Percentiles rank a stretch among this genome's conserved stretches.
Evolutionary conservation across 2,888 invertebrate genomes (phyloP).

Genomic region (Neocrepidodera transversa): DNA sequence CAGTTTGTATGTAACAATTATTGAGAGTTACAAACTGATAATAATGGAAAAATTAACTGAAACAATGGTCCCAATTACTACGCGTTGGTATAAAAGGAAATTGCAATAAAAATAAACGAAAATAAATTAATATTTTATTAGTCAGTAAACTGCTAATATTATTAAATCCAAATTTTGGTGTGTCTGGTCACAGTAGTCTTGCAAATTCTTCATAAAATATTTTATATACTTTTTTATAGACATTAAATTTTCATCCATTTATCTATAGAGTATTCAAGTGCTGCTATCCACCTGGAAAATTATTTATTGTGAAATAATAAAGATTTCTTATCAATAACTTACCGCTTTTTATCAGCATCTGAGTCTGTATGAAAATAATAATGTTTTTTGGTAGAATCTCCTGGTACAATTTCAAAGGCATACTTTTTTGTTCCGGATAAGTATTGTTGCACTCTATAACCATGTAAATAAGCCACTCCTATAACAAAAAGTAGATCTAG

Average conservation of each 20-base stretch:
- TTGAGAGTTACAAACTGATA: too few species aligned
- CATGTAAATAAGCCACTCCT: constrained; percentile 94
- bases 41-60: too few species aligned
- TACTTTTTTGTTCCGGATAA: constrained; percentile 87
- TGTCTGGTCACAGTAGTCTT: constrained; percentile 19
- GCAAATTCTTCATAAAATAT: constrained; percentile 19
- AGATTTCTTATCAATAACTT: constrained; percentile 33
- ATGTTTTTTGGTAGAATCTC: constrained; percentile 84
- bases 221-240: neutral
- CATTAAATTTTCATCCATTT: constrained; percentile 85
- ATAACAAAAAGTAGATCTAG: too few species aligned
- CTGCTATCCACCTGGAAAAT: constrained; percentile 86
- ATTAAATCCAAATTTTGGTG: constrained; percentile 10
- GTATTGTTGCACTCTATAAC: constrained; percentile 87
- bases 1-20: too few species aligned
- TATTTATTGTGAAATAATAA: constrained; percentile 31
- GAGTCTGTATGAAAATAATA: constrained; percentile 94
- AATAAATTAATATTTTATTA: constrained; percentile 25
- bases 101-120: too few species aligned
- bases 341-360: constrained; percentile 95
- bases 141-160: constrained; percentile 12
- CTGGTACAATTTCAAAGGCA: constrained; percentile 90
- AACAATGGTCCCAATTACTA: too few species aligned
- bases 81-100: too few species aligned
- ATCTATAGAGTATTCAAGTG: constrained; percentile 93